Evolutionary conservation across 2,113 vertebrate genomes (phyloP), one percentile per base, ranked within the genome.

Genomic region (Dromaius novaehollandiae): DNA sequence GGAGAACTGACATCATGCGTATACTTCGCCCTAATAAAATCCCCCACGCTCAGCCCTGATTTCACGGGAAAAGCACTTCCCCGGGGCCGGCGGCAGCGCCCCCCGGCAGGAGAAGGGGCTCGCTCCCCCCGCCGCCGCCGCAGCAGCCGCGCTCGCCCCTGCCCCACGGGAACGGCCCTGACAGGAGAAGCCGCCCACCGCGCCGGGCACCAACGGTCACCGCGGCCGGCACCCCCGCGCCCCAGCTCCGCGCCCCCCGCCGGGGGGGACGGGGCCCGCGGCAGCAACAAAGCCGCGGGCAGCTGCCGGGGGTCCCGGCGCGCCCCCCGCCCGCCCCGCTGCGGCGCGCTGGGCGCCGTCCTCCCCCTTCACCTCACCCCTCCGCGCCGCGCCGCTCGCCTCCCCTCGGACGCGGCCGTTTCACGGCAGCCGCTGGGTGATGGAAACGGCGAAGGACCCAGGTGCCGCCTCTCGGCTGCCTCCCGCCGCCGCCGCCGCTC

Each of bases 51-150:
- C 75, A 91, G 95, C 76, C 95, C 76, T 91, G 86, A 93, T 96
- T 97, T 96, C 95, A 96, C 86, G 86, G 46, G 48, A 90, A 96
- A 96, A 93, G 92, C 64, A 88, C 94, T 94, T 82, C 92, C 70
- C 80, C 71, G 56, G 76, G 15, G 36, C n/a, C 40, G 76, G 90
- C 21, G 70, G 64, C 50, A 48, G 18, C 46, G 46, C 46, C 93
- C 91, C 95, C 83, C 68, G 19, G 80, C 90, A 81, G 81, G 85
- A 42, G 66, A 44, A 34, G 55, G 68, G 82, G 9, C n/a, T 51
- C 53, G 19, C 32, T 22, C 56, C 63, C 42, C 32, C 56, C 71
- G 65, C 64, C 34, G 38, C 61, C 53, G 38, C 46, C 38, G 40
- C 28, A 16, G 17, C 78, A 61, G 66, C 42, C 6, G 66, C 58